A percentile compares a stretch with the other conserved stretches of the same genome.
Evolutionary conservation across 2,797 vertebrate genomes (phyloP).

Genomic region (Trachurus trachurus): DNA sequence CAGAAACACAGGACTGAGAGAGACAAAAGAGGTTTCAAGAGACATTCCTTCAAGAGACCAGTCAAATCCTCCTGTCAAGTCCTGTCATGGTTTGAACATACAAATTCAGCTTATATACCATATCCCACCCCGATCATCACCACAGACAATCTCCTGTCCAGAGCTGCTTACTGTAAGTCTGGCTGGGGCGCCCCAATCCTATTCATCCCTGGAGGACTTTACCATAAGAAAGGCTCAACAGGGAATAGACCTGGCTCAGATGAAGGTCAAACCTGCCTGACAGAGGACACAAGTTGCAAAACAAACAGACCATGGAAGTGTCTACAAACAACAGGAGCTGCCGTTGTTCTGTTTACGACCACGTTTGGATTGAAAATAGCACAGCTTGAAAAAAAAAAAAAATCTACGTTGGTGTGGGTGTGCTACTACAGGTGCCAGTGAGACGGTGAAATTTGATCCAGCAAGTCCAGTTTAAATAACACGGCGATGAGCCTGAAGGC

Average conservation of each 20-base stretch:
- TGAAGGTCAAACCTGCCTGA: constrained; percentile 66
- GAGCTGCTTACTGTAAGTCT: constrained; percentile 82
- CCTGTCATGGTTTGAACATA: constrained; percentile 18
- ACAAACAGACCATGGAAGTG: constrained; percentile 48
- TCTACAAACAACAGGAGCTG: constrained; percentile 15
- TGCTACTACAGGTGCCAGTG: background rate
- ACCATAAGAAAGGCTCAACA: constrained; percentile 60
- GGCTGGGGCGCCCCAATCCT: constrained; percentile 68
- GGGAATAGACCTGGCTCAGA: constrained; percentile 44
- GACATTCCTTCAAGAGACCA: background rate
- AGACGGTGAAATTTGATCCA: constrained; percentile 8
- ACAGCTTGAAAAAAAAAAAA: background rate
- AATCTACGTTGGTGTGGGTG: background rate
- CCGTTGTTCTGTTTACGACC: background rate
- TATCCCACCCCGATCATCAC: constrained; percentile 59
- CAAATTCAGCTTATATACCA: constrained; percentile 52
- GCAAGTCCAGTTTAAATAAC: constrained; percentile 6
- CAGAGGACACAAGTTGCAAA: constrained; percentile 49
- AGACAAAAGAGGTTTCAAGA: background rate
- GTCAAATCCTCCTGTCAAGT: constrained; percentile 16
- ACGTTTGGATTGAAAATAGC: constrained; percentile 25
- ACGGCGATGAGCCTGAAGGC: background rate
- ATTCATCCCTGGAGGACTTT: constrained; percentile 70
- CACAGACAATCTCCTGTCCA: constrained; percentile 76
- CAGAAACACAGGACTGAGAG: background rate